Conservation (phyloP, 2,888 invertebrate species). For the Acleris literana region DNA sequence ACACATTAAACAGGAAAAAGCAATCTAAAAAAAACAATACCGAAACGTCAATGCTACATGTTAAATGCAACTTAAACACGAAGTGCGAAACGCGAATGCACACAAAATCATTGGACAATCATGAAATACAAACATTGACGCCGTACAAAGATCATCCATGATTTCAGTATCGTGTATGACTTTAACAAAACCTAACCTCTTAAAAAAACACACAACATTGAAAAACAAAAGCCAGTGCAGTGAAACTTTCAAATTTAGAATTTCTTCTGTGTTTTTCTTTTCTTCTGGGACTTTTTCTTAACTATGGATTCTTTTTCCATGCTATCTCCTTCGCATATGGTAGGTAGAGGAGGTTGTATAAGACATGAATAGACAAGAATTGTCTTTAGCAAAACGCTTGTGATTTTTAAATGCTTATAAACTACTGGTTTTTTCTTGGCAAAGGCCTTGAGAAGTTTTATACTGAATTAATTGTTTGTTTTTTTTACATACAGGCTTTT, state of each 20-base stretch:
- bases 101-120: slow-evolving; percentile 33
- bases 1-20: neutral
- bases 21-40: neutral
- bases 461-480: neutral
- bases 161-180: slow-evolving; percentile 13
- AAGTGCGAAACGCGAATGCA: slow-evolving; percentile 5
- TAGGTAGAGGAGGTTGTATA: slow-evolving; percentile 84
- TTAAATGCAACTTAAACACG: slow-evolving; percentile 18
- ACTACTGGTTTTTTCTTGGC: slow-evolving; percentile 39
- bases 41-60: slow-evolving; percentile 1
- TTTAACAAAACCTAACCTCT: neutral
- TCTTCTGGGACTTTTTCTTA: slow-evolving; percentile 57
- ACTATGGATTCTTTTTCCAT: slow-evolving; percentile 81
- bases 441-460: neutral
- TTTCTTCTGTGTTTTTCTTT: slow-evolving; percentile 46
- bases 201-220: slow-evolving; percentile 1
- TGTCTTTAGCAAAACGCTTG: slow-evolving; percentile 43
- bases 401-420: slow-evolving; percentile 46
- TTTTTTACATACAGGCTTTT: neutral
- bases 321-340: slow-evolving; percentile 82
- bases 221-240: neutral
- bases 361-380: slow-evolving; percentile 62
- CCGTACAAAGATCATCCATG: neutral
- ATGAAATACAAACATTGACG: slow-evolving; percentile 19
- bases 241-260: slow-evolving; percentile 34